A percentile compares a stretch with the other conserved stretches of the same genome.
phyloP scores from a whole-genome alignment of 2,113 vertebrate genomes.

The human (Homo sapiens) region GRCh38 chr6:34112501-34113000 shows the following conservation, averaged over 20 bases:
- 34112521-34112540: background rate
- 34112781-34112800: too few relatives aligned
- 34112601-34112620: background rate
- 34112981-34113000: background rate
- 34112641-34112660: background rate
- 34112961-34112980: background rate
- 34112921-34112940: background rate
- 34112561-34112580: background rate
- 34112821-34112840: fast-evolving
- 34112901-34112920: background rate
- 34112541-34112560: background rate
- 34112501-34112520: background rate
- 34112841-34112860: background rate
- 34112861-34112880: background rate
- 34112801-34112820: background rate
- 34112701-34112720: fast-evolving
- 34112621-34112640: background rate
- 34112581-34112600: background rate
- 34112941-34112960: background rate
- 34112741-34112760: too few relatives aligned
- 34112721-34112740: background rate
- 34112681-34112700: background rate
- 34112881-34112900: background rate
- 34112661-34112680: background rate
- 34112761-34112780: background rate